Percentiles rank a stretch among this genome's conserved stretches.
These are phyloP conservation scores for Heterotilapia buettikoferi DNA, from an alignment of 2,113 vertebrate genomes.

Conservation along the genomic window DNA sequence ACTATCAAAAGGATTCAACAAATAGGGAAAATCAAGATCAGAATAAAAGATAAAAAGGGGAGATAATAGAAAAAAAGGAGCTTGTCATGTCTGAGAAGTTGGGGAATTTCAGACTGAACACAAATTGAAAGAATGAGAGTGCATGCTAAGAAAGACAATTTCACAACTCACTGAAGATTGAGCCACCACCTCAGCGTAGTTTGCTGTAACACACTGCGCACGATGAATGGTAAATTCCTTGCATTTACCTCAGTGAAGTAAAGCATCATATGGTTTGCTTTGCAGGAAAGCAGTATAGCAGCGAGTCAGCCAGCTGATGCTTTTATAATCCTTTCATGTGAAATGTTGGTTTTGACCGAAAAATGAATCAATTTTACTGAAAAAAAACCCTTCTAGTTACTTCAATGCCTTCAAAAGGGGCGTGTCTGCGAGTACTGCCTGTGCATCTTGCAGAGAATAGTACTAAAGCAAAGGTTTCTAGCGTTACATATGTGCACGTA, in stretches of 20 bases:
- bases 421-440: background rate
- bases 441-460: constrained; percentile 20
- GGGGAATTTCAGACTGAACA: background rate
- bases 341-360: background rate
- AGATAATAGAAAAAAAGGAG: background rate
- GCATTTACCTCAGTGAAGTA: background rate
- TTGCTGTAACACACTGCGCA: background rate
- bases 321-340: background rate
- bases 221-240: background rate
- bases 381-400: background rate
- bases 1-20: constrained; percentile 42
- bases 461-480: background rate
- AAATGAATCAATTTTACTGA: background rate
- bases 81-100: background rate
- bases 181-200: background rate
- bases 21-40: constrained; percentile 45
- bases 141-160: constrained; percentile 4
- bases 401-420: background rate
- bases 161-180: constrained; percentile 21
- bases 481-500: constrained; percentile 52
- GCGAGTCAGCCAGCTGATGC: background rate
- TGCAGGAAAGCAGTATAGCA: background rate
- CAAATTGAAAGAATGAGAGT: background rate
- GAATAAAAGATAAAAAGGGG: constrained; percentile 10
- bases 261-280: background rate